These are phyloP conservation scores for Chrosomus eos DNA, from an alignment of 2,797 vertebrate species.

Conservation along the genomic window DNA sequence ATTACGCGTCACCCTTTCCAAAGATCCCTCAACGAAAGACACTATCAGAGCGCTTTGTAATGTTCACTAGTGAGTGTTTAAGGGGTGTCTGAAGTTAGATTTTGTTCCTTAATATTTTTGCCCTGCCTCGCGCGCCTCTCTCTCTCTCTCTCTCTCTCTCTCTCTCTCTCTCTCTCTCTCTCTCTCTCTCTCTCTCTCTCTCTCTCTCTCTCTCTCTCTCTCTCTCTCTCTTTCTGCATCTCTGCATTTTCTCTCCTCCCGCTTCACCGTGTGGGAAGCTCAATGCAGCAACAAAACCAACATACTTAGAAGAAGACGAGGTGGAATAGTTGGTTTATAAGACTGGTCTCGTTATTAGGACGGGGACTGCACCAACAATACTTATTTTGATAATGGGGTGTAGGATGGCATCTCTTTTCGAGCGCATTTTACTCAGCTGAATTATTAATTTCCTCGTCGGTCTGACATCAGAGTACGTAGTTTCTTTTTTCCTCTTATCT, in stretches of 20 bases:
- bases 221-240: slow-evolving; percentile 45
- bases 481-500: slow-evolving; percentile 38
- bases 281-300: slow-evolving; percentile 63
- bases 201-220: slow-evolving; percentile 6
- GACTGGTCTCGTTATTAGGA: slow-evolving; percentile 46
- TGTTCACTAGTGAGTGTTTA: slow-evolving; percentile 20
- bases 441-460: slow-evolving; percentile 66
- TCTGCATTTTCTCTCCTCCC: slow-evolving; percentile 59
- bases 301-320: slow-evolving; percentile 58
- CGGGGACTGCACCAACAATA: slow-evolving; percentile 50
- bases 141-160: slow-evolving; percentile 12
- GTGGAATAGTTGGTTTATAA: slow-evolving; percentile 62
- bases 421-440: slow-evolving; percentile 63
- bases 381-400: slow-evolving; percentile 48
- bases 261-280: slow-evolving; percentile 58
- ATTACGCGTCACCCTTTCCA: slow-evolving; percentile 26
- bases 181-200: slow-evolving; percentile 5
- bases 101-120: slow-evolving; percentile 40
- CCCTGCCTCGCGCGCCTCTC: slow-evolving; percentile 51
- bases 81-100: slow-evolving; percentile 38
- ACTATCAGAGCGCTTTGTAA: neutral
- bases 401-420: slow-evolving; percentile 45
- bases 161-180: slow-evolving; percentile 16
- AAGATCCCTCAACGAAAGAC: neutral
- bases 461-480: slow-evolving; percentile 56